These are phyloP conservation scores for Centrocercus urophasianus DNA, from an alignment of 2,113 vertebrate species.

Conservation along the genomic window DNA sequence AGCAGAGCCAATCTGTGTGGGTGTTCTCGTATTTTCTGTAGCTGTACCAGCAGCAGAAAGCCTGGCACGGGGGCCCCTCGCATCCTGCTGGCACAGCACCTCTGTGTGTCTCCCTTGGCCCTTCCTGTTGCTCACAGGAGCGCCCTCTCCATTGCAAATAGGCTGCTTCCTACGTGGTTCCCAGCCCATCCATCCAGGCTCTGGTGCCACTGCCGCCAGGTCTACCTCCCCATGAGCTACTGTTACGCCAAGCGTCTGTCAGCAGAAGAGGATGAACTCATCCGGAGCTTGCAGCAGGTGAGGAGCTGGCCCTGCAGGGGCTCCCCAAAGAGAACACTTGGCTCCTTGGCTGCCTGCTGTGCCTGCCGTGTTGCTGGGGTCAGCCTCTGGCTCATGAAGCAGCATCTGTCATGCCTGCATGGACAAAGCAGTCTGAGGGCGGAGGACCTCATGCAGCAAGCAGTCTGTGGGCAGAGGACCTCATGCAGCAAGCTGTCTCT, in stretches of 20 bases:
- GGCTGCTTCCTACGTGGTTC: conserved; percentile 91
- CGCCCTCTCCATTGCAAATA: conserved; percentile 46
- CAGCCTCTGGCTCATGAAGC: not conserved
- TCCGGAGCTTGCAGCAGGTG: conserved; percentile 92
- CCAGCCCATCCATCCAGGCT: conserved; percentile 91
- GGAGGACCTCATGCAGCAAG: not conserved
- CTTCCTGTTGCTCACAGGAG: not conserved
- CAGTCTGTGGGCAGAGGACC: not conserved
- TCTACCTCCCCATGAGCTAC: conserved; percentile 97
- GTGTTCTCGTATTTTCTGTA: not conserved
- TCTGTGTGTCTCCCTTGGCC: not conserved
- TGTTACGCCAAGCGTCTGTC: conserved; percentile 88
- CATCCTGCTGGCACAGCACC: fast-evolving
- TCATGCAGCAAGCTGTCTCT: not conserved
- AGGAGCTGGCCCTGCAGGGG: not conserved
- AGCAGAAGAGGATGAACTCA: conserved; percentile 84
- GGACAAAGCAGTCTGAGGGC: not conserved
- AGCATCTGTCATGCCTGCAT: not conserved
- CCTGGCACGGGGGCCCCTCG: not conserved
- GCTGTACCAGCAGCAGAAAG: not conserved
- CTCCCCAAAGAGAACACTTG: fast-evolving
- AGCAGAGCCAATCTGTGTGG: not conserved
- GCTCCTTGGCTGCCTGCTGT: not conserved
- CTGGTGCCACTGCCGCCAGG: conserved; percentile 98
- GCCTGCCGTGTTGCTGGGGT: not conserved